A percentile compares a stretch with the other conserved stretches of the same genome.
These are phyloP conservation scores for Leptothorax acervorum DNA, from an alignment of 2,888 invertebrate species.

Conservation along the genomic window DNA sequence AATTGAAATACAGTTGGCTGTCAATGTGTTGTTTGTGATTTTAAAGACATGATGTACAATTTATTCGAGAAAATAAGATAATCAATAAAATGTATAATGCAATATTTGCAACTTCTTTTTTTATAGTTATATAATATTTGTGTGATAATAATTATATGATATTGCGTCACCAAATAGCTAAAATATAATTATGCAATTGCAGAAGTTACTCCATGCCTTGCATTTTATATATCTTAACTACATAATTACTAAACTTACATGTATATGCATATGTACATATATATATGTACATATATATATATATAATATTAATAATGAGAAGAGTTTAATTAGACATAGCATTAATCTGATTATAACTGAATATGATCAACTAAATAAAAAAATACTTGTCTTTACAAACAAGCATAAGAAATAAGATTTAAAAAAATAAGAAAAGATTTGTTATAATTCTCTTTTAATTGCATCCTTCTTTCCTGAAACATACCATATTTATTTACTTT, in stretches of 20 bases:
- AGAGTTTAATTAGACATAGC: not conserved
- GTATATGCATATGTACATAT: not conserved
- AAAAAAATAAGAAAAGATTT: not conserved
- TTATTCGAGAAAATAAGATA: not conserved
- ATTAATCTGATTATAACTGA: not conserved
- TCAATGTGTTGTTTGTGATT: not conserved
- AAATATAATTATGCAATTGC: conserved; percentile 1
- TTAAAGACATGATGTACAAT: not conserved
- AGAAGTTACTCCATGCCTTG: not conserved
- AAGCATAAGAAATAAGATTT: not conserved
- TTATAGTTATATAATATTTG: not conserved
- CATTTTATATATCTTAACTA: not conserved
- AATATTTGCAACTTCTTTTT: not conserved
- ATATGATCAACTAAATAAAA: not conserved
- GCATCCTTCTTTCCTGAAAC: not conserved
- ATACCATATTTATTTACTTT: not conserved
- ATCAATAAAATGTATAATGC: not conserved
- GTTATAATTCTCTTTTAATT: not conserved
- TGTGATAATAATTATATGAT: not conserved
- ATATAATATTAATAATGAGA: not conserved
- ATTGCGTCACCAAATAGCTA: not conserved
- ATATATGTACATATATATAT: not conserved
- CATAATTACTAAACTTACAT: not conserved
- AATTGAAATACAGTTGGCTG: not conserved
- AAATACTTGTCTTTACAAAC: conserved; percentile 4